phyloP scores from a whole-genome alignment of 1,140 invertebrate genomes.

The Leptoteleia sp. region DNA sequence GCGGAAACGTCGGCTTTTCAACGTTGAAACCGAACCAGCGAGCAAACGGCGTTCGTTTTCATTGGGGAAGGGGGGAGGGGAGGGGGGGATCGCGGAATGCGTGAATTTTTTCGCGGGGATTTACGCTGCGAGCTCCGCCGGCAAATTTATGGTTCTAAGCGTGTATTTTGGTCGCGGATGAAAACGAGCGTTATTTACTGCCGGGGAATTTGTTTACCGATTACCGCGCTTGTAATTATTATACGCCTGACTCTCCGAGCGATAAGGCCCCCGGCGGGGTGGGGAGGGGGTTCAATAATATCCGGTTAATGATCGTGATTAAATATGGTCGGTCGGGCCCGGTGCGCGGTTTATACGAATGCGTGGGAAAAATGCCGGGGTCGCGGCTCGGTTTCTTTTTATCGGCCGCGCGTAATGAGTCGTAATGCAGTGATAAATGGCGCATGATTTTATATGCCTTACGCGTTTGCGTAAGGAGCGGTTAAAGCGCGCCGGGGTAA shows the following conservation, averaged over 20 bases:
- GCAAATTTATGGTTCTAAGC: slow-evolving; percentile 40
- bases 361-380: slow-evolving; percentile 41
- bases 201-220: slow-evolving; percentile 55
- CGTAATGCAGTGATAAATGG: slow-evolving; percentile 46
- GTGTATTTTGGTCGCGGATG: slow-evolving; percentile 37
- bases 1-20: slow-evolving; percentile 16
- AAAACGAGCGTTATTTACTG: slow-evolving; percentile 45
- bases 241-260: not conserved
- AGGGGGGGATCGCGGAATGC: slow-evolving; percentile 33
- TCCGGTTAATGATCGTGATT: slow-evolving; percentile 48
- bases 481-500: slow-evolving; percentile 23
- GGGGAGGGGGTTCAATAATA: slow-evolving; percentile 1
- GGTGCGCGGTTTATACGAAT: slow-evolving; percentile 8
- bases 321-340: slow-evolving; percentile 12
- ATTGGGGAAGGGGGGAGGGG: too few species aligned
- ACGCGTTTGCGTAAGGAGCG: slow-evolving; percentile 48
- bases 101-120: slow-evolving; percentile 32
- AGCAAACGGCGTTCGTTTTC: not conserved
- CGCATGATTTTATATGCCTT: slow-evolving; percentile 26
- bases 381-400: slow-evolving; percentile 17
- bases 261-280: not conserved
- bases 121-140: slow-evolving; percentile 11
- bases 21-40: not conserved
- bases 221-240: slow-evolving; percentile 41
- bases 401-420: slow-evolving; percentile 25